Percentiles rank a stretch among this genome's conserved stretches.
These are phyloP conservation scores for Platygyra sinensis DNA, from an alignment of 64 coral and sea anemone genomes.

Conservation along the genomic window DNA sequence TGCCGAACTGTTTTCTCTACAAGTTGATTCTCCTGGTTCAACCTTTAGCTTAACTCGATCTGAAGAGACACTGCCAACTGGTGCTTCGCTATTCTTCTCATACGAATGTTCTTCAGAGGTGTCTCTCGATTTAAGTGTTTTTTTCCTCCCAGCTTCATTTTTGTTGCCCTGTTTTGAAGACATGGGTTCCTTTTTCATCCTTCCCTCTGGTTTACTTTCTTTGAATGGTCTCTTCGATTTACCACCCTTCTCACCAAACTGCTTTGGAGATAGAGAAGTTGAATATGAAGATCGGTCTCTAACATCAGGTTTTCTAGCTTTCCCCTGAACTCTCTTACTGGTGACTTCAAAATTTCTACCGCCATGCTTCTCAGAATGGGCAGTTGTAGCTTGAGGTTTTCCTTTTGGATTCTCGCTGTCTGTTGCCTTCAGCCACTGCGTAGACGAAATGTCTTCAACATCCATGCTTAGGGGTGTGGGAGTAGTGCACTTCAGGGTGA, in stretches of 20 bases:
- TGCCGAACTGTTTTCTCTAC: background rate
- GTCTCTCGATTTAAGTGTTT: background rate
- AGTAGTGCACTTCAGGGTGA: slow-evolving; percentile 33
- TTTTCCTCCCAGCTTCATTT: background rate
- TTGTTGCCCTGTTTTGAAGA: background rate
- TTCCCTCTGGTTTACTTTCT: background rate
- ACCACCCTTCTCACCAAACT: background rate
- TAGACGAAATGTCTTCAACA: slow-evolving; percentile 1
- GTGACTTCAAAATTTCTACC: background rate
- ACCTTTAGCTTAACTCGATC: background rate
- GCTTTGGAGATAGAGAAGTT: background rate
- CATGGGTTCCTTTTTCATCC: background rate
- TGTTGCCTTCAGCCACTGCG: background rate
- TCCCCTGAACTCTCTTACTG: background rate
- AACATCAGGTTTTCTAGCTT: background rate
- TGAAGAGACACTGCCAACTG: background rate
- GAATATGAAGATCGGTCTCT: background rate
- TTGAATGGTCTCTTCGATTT: background rate
- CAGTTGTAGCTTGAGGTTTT: background rate
- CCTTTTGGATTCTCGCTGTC: background rate
- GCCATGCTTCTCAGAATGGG: background rate
- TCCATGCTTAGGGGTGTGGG: slow-evolving; percentile 4
- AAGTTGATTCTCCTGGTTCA: background rate
- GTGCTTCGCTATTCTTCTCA: background rate
- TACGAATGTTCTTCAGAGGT: too few relatives aligned